Evolutionary conservation across 2,888 invertebrate species (phyloP).

Genomic region (Macrophya annulata): DNA sequence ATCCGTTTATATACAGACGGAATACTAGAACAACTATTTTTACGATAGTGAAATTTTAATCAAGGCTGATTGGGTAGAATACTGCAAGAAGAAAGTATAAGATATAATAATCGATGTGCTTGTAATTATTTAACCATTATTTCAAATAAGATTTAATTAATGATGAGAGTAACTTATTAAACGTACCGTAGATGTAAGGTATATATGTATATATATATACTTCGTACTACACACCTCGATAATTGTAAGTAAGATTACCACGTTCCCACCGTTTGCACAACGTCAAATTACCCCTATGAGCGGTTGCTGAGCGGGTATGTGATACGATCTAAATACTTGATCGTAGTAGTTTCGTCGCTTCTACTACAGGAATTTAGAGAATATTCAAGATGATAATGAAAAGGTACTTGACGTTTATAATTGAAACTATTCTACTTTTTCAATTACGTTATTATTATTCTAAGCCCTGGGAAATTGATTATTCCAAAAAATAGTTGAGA

Average conservation of each 20-base stretch:
- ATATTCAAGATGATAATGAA: conserved; percentile 18
- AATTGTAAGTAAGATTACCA: conserved; percentile 44
- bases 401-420: neutral
- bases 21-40: neutral
- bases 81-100: neutral
- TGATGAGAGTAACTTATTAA: neutral
- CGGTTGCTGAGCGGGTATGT: conserved; percentile 34
- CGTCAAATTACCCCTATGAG: conserved; percentile 48
- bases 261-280: conserved; percentile 42
- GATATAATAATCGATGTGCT: neutral
- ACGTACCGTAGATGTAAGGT: neutral
- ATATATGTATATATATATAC: neutral
- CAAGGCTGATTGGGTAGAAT: neutral
- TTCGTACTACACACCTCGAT: conserved; percentile 12
- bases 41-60: neutral
- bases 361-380: conserved; percentile 15
- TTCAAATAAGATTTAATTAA: neutral
- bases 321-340: conserved; percentile 52
- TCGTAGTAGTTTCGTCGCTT: conserved; percentile 40
- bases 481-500: neutral
- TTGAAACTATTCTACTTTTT: neutral
- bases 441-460: neutral
- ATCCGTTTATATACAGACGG: neutral
- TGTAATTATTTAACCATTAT: neutral
- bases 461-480: neutral